Evolutionary conservation across 2,888 invertebrate species (phyloP).

Genomic region (Colletes collaris): DNA sequence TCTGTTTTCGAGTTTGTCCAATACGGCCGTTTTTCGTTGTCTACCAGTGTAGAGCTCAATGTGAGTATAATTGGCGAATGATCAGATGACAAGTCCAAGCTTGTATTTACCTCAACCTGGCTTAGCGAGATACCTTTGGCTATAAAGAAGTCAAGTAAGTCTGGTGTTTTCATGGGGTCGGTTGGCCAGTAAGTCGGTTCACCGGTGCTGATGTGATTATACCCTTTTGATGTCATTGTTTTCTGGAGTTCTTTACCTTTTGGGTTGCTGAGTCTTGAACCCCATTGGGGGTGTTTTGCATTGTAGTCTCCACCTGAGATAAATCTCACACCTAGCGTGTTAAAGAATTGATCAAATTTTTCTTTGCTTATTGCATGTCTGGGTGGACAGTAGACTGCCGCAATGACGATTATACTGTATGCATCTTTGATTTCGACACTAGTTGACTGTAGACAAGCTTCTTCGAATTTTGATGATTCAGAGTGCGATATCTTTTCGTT

Average conservation of each 20-base stretch:
- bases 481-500: neutral
- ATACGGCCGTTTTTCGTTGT: neutral
- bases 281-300: constrained; percentile 9
- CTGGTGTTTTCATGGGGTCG: neutral
- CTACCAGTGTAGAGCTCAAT: neutral
- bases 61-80: no score
- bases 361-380: neutral
- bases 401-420: neutral
- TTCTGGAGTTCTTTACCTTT: constrained; percentile 7
- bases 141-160: neutral
- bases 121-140: neutral
- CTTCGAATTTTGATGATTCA: neutral
- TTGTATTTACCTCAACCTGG: neutral
- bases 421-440: neutral
- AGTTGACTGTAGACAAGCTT: neutral
- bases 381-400: constrained; percentile 2
- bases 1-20: neutral
- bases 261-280: neutral
- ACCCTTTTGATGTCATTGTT: constrained; percentile 13
- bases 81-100: no score
- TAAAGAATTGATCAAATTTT: neutral
- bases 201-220: constrained; percentile 1
- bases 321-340: neutral
- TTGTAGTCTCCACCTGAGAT: constrained; percentile 1
- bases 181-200: no score